Percentiles rank a stretch among this genome's conserved stretches.
phyloP scores from a whole-genome alignment of 2,113 vertebrate genomes.

The Sturnira hondurensis region DNA sequence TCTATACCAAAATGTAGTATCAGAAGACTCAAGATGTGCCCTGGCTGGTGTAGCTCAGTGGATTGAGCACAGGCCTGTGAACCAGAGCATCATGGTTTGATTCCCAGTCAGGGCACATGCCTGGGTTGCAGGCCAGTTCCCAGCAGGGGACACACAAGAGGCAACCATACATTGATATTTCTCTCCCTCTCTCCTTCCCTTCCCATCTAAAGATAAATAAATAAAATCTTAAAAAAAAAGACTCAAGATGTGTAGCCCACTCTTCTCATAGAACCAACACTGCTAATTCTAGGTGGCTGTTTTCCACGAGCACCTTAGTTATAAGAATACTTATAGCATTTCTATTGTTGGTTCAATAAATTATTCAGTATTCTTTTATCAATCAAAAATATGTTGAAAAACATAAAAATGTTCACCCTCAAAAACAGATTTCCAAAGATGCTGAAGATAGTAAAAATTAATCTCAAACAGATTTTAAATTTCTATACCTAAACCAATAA shows the following conservation, averaged over 20 bases:
- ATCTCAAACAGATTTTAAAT: background rate
- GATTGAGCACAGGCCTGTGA: no score
- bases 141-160: no score
- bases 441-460: background rate
- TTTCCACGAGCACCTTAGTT: background rate
- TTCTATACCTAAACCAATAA: background rate
- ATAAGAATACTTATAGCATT: background rate
- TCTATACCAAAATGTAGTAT: background rate
- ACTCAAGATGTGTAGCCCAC: background rate
- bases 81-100: no score
- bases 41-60: no score
- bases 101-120: no score
- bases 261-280: background rate
- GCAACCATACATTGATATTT: no score
- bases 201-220: no score
- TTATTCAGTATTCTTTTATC: background rate
- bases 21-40: background rate
- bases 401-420: background rate
- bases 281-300: background rate
- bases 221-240: no score
- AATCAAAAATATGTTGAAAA: conserved; percentile 5
- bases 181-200: no score
- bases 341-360: background rate
- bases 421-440: conserved; percentile 28
- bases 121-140: no score